phyloP scores from a whole-genome alignment of 2,797 vertebrate species.

The Gadopsis bispinosus region DNA sequence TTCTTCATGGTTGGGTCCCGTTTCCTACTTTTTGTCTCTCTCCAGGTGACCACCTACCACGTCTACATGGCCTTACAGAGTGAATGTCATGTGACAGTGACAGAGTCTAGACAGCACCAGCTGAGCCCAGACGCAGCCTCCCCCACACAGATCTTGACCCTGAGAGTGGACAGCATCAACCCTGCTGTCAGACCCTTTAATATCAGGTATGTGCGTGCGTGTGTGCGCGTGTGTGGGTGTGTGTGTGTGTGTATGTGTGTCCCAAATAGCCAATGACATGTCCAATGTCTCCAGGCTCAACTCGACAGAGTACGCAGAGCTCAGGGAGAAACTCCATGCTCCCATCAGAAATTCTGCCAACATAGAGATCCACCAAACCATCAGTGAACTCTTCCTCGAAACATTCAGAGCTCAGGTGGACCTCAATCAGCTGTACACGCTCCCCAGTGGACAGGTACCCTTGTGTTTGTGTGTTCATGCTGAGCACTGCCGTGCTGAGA shows the following conservation, averaged over 20 bases:
- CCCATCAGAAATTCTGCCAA: constrained; percentile 91
- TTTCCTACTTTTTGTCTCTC: neutral
- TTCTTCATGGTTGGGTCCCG: neutral
- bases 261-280: neutral
- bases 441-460: constrained; percentile 90
- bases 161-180: constrained; percentile 89
- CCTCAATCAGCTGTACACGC: constrained; percentile 85
- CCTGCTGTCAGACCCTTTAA: constrained; percentile 86
- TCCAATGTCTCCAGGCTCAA: constrained; percentile 84
- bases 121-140: constrained; percentile 88
- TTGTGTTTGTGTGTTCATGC: constrained; percentile 10
- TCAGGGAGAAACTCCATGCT: constrained; percentile 91
- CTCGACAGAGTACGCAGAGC: constrained; percentile 92
- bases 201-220: constrained; percentile 84
- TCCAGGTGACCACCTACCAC: constrained; percentile 89
- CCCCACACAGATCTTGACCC: constrained; percentile 92
- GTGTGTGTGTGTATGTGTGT: constrained; percentile 58
- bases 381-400: constrained; percentile 94
- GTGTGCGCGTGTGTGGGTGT: neutral
- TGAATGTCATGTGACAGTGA: constrained; percentile 90
- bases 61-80: constrained; percentile 90
- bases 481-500: neutral
- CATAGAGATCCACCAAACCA: constrained; percentile 93
- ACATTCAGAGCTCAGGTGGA: constrained; percentile 92
- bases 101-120: constrained; percentile 90